These are phyloP conservation scores for Aphodius sticticus DNA, from an alignment of 2,888 invertebrate species.

Conservation along the genomic window DNA sequence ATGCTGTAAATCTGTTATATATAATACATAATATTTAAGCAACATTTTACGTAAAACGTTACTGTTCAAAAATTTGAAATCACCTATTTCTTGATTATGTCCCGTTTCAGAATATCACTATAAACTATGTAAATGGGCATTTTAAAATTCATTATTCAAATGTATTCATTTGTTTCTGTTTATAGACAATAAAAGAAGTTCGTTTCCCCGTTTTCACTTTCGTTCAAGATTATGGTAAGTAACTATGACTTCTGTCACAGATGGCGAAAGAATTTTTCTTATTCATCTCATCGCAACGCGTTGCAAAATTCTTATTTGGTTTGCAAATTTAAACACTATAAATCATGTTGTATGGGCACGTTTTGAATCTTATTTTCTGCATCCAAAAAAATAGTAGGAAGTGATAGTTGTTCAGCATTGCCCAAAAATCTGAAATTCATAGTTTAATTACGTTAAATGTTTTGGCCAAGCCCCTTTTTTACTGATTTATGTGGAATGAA, in stretches of 20 bases:
- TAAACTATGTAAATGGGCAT: not conserved
- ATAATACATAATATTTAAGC: not conserved
- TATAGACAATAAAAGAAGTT: not conserved
- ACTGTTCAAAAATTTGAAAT: not conserved
- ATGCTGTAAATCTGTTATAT: not conserved
- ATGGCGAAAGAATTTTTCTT: not conserved
- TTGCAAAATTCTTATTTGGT: not conserved
- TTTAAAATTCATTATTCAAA: conserved; percentile 4
- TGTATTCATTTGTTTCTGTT: not conserved
- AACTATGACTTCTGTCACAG: not conserved
- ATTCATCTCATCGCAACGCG: not conserved
- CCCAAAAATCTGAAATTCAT: too few species aligned
- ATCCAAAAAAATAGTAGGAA: too few species aligned
- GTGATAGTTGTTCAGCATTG: too few species aligned
- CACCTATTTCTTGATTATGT: not conserved
- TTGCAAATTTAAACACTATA: too few species aligned
- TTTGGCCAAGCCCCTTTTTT: too few species aligned
- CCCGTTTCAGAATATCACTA: not conserved
- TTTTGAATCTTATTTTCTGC: too few species aligned
- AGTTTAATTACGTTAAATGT: too few species aligned
- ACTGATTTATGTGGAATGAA: too few species aligned
- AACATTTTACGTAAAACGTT: not conserved
- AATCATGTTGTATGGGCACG: too few species aligned
- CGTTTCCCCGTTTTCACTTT: not conserved
- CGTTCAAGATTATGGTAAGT: not conserved